phyloP scores from a whole-genome alignment of 2,113 vertebrate genomes.

The Desmodus rotundus region DNA sequence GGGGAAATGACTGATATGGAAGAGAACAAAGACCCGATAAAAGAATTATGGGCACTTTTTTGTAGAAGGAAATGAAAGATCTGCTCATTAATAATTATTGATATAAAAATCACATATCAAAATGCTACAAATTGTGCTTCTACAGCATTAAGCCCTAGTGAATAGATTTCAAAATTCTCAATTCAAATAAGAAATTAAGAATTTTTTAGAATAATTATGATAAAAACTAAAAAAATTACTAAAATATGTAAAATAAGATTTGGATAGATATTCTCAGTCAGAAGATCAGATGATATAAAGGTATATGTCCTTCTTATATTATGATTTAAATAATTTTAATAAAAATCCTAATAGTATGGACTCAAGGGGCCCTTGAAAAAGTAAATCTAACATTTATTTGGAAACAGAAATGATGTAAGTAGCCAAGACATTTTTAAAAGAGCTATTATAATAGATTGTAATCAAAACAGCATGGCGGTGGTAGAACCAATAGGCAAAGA shows the following conservation, averaged over 20 bases:
- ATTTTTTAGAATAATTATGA: neutral
- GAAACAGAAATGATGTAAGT: neutral
- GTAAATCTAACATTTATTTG: slow-evolving; percentile 1
- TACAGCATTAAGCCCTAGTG: neutral
- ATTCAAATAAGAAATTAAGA: neutral
- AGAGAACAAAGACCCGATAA: neutral
- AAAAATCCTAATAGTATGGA: neutral
- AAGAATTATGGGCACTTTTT: neutral
- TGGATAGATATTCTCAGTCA: neutral
- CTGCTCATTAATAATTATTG: neutral
- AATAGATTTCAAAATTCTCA: neutral
- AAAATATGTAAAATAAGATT: neutral
- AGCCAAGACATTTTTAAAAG: neutral
- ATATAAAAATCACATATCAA: neutral
- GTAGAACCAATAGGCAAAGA: neutral
- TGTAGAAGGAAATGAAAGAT: neutral
- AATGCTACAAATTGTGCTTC: neutral
- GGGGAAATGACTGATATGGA: neutral
- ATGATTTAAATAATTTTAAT: slow-evolving; percentile 27
- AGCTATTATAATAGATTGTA: slow-evolving; percentile 22
- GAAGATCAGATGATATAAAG: neutral
- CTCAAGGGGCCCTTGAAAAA: neutral
- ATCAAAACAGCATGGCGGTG: slow-evolving; percentile 34
- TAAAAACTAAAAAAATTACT: neutral
- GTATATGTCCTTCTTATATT: neutral